Base-by-base conservation (phyloP, 2,797 vertebrate species). In the Setipinna tenuifilis region DNA sequence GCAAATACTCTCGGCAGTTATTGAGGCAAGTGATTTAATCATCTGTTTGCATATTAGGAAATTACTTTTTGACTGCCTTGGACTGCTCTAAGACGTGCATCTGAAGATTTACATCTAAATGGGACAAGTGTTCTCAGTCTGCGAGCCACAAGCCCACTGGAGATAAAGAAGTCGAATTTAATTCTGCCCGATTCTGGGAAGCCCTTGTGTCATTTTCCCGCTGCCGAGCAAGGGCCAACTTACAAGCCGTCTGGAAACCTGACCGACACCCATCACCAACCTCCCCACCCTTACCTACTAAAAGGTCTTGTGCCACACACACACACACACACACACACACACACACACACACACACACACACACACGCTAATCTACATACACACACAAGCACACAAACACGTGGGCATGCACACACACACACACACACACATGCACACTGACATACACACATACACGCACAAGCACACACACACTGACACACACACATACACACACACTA, bases 181-280 rank as follows among this genome's bases (percentile, higher is more conserved):
- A 62, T 62, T 71, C 65, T 14, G 25, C 65, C 1, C 28, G 88
- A 86, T 87, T 86, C 87, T 71, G 85, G 80, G 84, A 89, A 87
- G 65, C 84, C 81, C 59, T 86, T 84, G 82, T 85, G 86, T 87
- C 86, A 83, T 86, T 86, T 86, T 59, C 10, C 81, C 17, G 81
- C 80, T 81, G 61, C 71, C 71, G 41, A 62, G 46, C 83, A n/a
- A 62, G 9, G 61, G 41, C 31, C 35, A 46, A 46, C 68, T 58
- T 85, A 35, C 83, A 68, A 44, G 80, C 83, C 16, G 71, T 78
- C 78, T 81, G 19, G 82, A 65, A 87, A 85, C 88, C 88, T 88
- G 84, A 35, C 81, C 83, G 28, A 48, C 46, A 48, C 46, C 4
- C 46, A 48, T 48, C 4, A 48, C 46, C 46, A 4, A 48, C 46